Conservation (phyloP, 2,113 vertebrate species). For the Nansenia antarctica region DNA sequence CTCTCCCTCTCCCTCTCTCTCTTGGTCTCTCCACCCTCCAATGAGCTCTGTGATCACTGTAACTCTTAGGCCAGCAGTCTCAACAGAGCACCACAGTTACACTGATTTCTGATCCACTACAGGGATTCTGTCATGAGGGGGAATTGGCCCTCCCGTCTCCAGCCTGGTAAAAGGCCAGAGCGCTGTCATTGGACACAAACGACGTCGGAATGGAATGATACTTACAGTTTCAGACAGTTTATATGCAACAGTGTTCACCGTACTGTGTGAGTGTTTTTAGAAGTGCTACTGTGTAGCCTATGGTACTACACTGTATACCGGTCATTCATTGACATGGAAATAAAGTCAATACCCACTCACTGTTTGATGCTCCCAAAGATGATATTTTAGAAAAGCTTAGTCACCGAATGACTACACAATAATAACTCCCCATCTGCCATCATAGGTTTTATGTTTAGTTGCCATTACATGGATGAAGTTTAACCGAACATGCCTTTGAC, state of each 20-base stretch:
- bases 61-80: conserved; percentile 54
- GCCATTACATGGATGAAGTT: no score
- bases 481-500: no score
- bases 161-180: conserved; percentile 35
- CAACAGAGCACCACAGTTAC: conserved; percentile 36
- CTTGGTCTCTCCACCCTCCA: not conserved
- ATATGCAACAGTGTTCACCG: not conserved
- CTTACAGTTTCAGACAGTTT: not conserved
- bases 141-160: no score
- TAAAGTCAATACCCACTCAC: no score
- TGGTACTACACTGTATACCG: no score
- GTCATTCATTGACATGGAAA: no score
- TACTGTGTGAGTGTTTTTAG: not conserved
- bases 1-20: not conserved
- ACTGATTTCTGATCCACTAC: conserved; percentile 52
- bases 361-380: no score
- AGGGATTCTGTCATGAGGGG: no score
- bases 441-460: no score
- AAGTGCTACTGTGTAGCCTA: not conserved
- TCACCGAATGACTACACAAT: not conserved
- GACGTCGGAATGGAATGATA: not conserved
- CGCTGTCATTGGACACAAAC: conserved; percentile 48
- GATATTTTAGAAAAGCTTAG: no score
- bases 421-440: no score
- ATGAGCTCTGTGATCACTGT: conserved; percentile 60